Evolutionary conservation across 2,888 invertebrate genomes (phyloP).

Genomic region (Drosophila eohydei): DNA sequence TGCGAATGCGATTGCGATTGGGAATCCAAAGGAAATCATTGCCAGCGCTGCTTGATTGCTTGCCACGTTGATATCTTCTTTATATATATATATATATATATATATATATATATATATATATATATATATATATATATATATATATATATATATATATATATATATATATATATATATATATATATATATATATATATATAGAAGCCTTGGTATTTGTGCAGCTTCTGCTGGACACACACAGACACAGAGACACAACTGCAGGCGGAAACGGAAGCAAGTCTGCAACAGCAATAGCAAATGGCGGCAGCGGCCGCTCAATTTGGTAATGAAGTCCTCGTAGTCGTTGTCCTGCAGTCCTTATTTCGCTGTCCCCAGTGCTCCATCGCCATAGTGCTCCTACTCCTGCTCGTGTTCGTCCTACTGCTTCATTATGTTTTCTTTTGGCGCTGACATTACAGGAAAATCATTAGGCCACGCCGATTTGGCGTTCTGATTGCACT

Average conservation of each 20-base stretch:
- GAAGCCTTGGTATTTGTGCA: constrained; percentile 67
- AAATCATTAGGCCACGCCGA: constrained; percentile 79
- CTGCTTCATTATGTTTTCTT: constrained; percentile 76
- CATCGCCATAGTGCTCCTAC: neutral
- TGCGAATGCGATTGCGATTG: constrained; percentile 28
- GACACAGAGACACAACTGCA: constrained; percentile 56
- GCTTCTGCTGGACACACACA: constrained; percentile 61
- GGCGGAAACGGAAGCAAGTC: constrained; percentile 74
- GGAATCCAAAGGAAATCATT: constrained; percentile 69
- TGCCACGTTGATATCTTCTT: constrained; percentile 73
- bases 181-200: constrained; percentile 11
- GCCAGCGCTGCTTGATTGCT: constrained; percentile 73
- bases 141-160: constrained; percentile 37
- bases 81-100: constrained; percentile 37
- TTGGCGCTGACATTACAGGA: constrained; percentile 74
- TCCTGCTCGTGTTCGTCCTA: constrained; percentile 23
- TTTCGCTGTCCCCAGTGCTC: constrained; percentile 23
- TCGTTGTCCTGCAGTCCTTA: constrained; percentile 35
- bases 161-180: neutral
- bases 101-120: neutral
- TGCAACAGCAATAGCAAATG: constrained; percentile 59
- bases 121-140: constrained; percentile 12
- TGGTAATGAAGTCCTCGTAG: constrained; percentile 76
- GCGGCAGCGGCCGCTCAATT: constrained; percentile 77
- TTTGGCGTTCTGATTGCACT: constrained; percentile 76